A percentile compares a stretch with the other conserved stretches of the same genome.
Evolutionary conservation across 2,797 vertebrate species (phyloP).

Genomic region (Euphonia xanthogaster): DNA sequence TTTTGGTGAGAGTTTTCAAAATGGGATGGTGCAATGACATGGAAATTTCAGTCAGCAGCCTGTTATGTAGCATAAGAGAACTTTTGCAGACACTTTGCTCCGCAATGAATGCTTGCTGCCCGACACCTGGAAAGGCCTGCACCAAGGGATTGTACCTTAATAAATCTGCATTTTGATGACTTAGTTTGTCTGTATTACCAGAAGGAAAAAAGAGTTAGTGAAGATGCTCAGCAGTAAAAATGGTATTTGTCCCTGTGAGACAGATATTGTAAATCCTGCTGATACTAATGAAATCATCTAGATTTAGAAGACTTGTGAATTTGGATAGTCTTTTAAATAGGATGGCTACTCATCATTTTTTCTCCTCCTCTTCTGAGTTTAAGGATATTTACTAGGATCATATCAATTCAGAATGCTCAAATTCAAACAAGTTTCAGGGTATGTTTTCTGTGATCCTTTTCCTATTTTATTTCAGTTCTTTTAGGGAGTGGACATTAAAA

Average conservation of each 20-base stretch:
- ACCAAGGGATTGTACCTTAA: not conserved
- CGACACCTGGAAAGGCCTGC: not conserved
- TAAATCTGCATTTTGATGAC: not conserved
- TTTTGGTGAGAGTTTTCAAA: not conserved
- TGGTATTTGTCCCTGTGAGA: not conserved
- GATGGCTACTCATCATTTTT: not conserved
- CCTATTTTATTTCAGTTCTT: not conserved
- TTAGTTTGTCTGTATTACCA: not conserved
- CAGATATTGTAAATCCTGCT: not conserved
- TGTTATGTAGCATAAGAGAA: rapidly evolving
- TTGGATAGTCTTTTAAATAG: not conserved
- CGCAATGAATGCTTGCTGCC: not conserved
- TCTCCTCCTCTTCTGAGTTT: not conserved
- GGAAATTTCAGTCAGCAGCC: not conserved
- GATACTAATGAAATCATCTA: not conserved
- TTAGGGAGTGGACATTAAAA: not conserved
- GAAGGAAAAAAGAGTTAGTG: not conserved
- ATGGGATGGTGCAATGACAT: not conserved
- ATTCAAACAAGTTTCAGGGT: not conserved
- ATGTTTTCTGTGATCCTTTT: not conserved
- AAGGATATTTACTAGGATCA: not conserved
- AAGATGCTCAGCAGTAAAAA: not conserved
- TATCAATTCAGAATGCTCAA: not conserved
- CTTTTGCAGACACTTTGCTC: not conserved
- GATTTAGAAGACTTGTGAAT: not conserved